Evolutionary conservation across 37 sponge, comb jelly and placozoan species (phyloP).

Genomic region (Beroe forskalii): DNA sequence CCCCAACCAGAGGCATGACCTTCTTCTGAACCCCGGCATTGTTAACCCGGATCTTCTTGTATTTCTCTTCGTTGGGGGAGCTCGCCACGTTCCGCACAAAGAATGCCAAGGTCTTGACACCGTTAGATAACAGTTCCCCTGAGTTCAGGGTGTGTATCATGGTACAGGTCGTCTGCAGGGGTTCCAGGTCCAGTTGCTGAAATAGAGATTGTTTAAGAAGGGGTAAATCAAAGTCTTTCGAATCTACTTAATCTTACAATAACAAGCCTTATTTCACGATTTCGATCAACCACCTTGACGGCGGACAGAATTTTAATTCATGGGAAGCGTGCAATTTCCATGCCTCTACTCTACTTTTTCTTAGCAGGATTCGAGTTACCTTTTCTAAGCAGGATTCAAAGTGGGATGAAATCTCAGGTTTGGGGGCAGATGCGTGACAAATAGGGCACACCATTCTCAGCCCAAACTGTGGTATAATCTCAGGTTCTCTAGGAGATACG

Average conservation of each 20-base stretch:
- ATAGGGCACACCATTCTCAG: conserved; percentile 50
- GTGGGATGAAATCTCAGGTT: conserved; percentile 39
- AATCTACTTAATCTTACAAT: no score
- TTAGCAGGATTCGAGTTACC: no score
- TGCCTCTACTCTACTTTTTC: no score
- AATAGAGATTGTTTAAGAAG: no score
- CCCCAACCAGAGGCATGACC: conserved; percentile 48
- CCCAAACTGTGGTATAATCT: conserved; percentile 17
- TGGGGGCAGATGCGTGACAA: background rate
- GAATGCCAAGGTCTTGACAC: conserved; percentile 38
- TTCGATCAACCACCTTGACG: no score
- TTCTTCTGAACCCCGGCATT: conserved; percentile 55
- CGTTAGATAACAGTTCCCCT: background rate
- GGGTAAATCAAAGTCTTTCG: no score
- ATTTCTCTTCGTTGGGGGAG: conserved; percentile 13
- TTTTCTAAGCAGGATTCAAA: conserved; percentile 53
- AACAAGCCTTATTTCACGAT: no score
- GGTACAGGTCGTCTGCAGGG: conserved; percentile 57
- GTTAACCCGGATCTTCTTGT: conserved; percentile 37
- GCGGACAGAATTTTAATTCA: no score
- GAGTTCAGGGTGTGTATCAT: conserved; percentile 55
- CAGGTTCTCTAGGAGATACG: conserved; percentile 5
- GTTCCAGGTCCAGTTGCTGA: conserved; percentile 43
- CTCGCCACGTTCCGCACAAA: conserved; percentile 11
- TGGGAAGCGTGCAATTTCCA: no score